Evolutionary conservation across 2,113 vertebrate genomes (phyloP).

Genomic region (Sinocyclocheilus rhinocerous): DNA sequence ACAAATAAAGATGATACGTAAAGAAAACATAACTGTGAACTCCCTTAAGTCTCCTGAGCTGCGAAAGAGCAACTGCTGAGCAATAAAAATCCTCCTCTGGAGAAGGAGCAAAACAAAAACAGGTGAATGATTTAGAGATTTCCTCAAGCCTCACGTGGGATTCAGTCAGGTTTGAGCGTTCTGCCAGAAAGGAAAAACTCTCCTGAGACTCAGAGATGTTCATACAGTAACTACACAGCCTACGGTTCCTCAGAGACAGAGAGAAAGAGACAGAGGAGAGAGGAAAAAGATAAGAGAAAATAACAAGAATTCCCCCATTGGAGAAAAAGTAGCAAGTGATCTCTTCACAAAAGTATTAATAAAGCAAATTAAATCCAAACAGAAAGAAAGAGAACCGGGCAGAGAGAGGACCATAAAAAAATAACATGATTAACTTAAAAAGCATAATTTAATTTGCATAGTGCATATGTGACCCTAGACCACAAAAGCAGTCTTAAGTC

Average conservation of each 20-base stretch:
- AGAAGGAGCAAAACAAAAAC: conserved; percentile 3
- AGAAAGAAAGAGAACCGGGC: not conserved
- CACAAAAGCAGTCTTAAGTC: too few relatives aligned
- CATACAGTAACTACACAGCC: not conserved
- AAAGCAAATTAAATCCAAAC: conserved; percentile 1
- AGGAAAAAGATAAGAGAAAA: not conserved
- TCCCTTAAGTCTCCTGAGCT: not conserved
- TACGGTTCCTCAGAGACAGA: not conserved
- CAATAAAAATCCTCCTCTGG: not conserved
- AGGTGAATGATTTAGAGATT: conserved; percentile 19
- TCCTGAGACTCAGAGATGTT: conserved; percentile 16
- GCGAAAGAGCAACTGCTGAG: conserved; percentile 3
- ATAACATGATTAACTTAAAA: not conserved
- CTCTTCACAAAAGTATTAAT: conserved; percentile 11
- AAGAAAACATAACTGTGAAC: not conserved
- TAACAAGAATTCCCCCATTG: not conserved
- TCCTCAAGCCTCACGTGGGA: not conserved
- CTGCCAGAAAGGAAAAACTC: conserved; percentile 9
- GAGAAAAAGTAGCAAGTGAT: not conserved
- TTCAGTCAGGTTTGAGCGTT: not conserved
- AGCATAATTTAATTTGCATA: not conserved
- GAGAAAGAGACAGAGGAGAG: conserved; percentile 3
- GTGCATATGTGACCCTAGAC: not conserved
- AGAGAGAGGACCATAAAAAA: not conserved
- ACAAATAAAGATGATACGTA: not conserved